phyloP scores from a whole-genome alignment of 2,113 vertebrate species.

The Tapirus terrestris region DNA sequence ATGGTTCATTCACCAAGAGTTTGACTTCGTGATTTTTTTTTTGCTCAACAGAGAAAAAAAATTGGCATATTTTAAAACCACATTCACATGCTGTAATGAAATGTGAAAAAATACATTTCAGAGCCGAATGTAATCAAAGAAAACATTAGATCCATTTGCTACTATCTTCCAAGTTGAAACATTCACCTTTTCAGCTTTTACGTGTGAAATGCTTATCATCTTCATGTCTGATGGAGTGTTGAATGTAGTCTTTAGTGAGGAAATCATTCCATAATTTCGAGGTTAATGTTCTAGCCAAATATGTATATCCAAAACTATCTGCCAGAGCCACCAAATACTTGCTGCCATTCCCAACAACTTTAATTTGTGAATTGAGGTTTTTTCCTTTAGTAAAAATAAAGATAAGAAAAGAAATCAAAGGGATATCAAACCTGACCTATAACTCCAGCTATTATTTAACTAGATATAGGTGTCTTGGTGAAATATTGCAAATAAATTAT shows the following conservation, averaged over 20 bases:
- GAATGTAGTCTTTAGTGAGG: not conserved
- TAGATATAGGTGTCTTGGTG: not conserved
- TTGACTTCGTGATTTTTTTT: slow-evolving; percentile 37
- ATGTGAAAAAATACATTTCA: not conserved
- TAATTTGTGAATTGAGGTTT: slow-evolving; percentile 20
- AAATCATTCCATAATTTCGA: slow-evolving; percentile 48
- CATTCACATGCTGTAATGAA: slow-evolving; percentile 9
- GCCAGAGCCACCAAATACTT: slow-evolving; percentile 15
- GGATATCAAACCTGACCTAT: not conserved
- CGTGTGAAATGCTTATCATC: slow-evolving; percentile 38
- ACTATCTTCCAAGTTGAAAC: slow-evolving; percentile 40
- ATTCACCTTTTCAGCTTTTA: slow-evolving; percentile 7
- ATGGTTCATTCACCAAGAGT: slow-evolving; percentile 20
- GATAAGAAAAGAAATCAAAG: not conserved
- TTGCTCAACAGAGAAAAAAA: not conserved
- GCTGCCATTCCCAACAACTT: not conserved
- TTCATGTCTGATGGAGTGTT: slow-evolving; percentile 2
- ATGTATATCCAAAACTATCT: slow-evolving; percentile 4
- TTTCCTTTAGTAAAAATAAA: slow-evolving; percentile 28
- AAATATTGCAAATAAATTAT: slow-evolving; percentile 24
- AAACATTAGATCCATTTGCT: slow-evolving; percentile 13
- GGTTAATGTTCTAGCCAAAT: not conserved
- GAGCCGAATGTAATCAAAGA: slow-evolving; percentile 12
- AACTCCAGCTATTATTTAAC: slow-evolving; percentile 12
- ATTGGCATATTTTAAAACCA: slow-evolving; percentile 7